Evolutionary conservation across 2,888 invertebrate species (phyloP), one percentile per base, ranked within the genome.

Genomic region (Conomelus anceps): DNA sequence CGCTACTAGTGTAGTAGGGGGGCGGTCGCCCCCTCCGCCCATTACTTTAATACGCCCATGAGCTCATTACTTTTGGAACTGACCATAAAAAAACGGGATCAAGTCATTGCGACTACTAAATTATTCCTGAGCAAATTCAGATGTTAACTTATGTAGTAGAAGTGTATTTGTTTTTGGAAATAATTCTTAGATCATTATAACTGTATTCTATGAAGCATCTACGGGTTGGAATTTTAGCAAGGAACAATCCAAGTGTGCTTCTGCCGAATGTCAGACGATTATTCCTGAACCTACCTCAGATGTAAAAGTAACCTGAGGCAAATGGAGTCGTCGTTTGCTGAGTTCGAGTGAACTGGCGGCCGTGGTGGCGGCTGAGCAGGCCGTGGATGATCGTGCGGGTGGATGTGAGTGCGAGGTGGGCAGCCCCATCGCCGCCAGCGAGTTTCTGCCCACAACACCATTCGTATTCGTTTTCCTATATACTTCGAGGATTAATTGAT

Each of bases 211-310:
- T 41, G 41, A 41, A 41, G 20, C 11, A 11, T 41, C 17, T 17
- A n/a, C n/a, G n/a, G n/a, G n/a, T n/a, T n/a, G n/a, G n/a, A n/a
- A n/a, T n/a, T n/a, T n/a, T n/a, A n/a, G n/a, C n/a, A n/a, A n/a
- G n/a, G n/a, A n/a, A n/a, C n/a, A n/a, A n/a, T n/a, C n/a, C n/a
- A 4, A 26, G 26, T 4, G 11, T 26, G 6, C 26, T 4, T 20
- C 1, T 7, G 63, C 63, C 63, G n/a, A 22, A 29, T 22, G 86
- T 91, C 88, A 97, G 92, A 97, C 97, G 92, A 97, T 95, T 92
- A 97, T 96, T 91, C 97, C 97, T 92, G 95, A 96, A 96, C 97
- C 97, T 95, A 98, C 97, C 97, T 98, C 97, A 93, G 97, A 96
- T 93, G 96, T 97, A 94, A 97, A 97, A 89, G 97, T 97, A 93